Evolutionary conservation across 2,797 vertebrate genomes (phyloP), one percentile per base, ranked within the genome.

Genomic region (Xiphophorus birchmanni): DNA sequence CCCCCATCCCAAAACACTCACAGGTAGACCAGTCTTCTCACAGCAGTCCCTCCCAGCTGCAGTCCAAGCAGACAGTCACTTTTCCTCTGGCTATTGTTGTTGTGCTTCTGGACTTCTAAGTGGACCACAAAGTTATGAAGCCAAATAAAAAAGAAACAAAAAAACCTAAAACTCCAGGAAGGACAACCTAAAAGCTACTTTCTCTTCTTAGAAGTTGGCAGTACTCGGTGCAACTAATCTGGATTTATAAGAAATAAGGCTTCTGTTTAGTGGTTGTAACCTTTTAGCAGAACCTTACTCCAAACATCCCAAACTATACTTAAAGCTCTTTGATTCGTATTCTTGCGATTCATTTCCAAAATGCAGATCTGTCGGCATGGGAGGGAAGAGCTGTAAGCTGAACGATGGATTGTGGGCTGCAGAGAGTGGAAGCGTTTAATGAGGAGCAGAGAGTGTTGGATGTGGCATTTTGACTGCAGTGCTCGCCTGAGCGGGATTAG

Each of bases 401-500:
- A 84, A 72, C 40, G 32, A n/a, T 47, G 32, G 50, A 73, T 48
- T n/a, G 48, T 42, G 63, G 37, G 75, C 48, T 75, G 76, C 73
- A 81, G 76, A 52, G 40, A 72, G 74, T 76, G 80, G 79, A 87
- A 85, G 4, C 81, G 72, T 84, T 79, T 86, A 82, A 78, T 48
- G 67, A 77, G 78, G 50, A 87, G 50, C 48, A 79, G 84, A 65
- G 78, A 80, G 77, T 80, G 81, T 82, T 77, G 85, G 82, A 87
- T 88, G 83, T 90, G 87, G 83, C 83, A 82, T 91, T 90, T 83
- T 17, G 77, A 94, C 83, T 76, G 79, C 85, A 58, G 74, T 73
- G 78, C 82, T 82, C 78, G 88, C 88, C 92, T 80, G 67, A 91
- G 86, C 77, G 85, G 89, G 90, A 95, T 94, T 94, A 92, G 88